These are phyloP conservation scores for Melanostigma gelatinosum DNA, from an alignment of 2,113 vertebrate genomes.

Conservation along the genomic window DNA sequence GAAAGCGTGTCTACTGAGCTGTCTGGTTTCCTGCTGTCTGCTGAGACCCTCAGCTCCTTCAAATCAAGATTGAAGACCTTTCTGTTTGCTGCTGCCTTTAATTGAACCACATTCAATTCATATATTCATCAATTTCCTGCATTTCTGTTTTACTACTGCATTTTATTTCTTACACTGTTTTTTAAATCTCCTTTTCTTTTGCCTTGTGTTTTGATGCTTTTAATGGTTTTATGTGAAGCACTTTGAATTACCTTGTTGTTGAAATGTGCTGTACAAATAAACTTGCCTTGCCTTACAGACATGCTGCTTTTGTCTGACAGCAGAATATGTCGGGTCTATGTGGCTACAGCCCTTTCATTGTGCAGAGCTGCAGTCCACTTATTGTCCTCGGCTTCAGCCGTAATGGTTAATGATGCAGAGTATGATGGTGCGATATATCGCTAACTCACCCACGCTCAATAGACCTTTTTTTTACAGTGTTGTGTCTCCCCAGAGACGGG, in stretches of 20 bases:
- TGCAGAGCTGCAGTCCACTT: conserved; percentile 40
- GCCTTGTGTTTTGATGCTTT: too few relatives aligned
- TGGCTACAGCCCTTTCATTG: conserved; percentile 34
- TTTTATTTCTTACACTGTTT: too few relatives aligned
- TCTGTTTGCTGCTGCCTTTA: too few relatives aligned
- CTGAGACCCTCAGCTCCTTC: too few relatives aligned
- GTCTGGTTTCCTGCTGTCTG: not conserved
- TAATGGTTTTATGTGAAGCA: too few relatives aligned
- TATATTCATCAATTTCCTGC: too few relatives aligned
- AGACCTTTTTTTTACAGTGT: not conserved
- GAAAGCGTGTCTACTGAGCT: not conserved
- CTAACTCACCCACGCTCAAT: conserved; percentile 18
- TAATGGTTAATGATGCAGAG: conserved; percentile 57
- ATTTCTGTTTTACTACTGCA: too few relatives aligned
- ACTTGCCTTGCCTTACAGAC: not conserved
- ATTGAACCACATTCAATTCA: too few relatives aligned
- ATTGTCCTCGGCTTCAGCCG: conserved; percentile 52
- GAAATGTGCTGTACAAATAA: too few relatives aligned
- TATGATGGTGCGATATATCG: conserved; percentile 20
- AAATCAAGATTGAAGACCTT: too few relatives aligned
- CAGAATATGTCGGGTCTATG: conserved; percentile 20
- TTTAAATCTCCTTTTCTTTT: too few relatives aligned
- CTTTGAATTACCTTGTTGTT: too few relatives aligned
- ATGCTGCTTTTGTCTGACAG: conserved; percentile 36
- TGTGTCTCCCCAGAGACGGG: not conserved